phyloP scores from a whole-genome alignment of 1,140 invertebrate species.

The Ostrea denselamellosa region DNA sequence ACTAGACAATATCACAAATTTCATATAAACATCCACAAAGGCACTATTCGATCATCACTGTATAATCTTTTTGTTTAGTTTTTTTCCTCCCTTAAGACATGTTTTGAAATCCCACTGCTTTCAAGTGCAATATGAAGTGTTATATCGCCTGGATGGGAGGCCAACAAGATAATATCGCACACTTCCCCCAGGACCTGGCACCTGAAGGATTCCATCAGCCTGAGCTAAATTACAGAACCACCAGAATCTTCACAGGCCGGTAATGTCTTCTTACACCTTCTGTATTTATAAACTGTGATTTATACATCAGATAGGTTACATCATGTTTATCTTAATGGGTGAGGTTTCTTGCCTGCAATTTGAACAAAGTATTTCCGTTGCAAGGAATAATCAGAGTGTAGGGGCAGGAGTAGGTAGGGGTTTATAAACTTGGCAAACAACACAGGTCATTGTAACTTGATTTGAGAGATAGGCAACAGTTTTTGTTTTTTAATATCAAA shows the following conservation, averaged over 20 bases:
- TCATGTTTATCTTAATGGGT: slow-evolving; percentile 30
- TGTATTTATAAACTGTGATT: slow-evolving; percentile 27
- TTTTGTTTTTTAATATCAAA: not conserved
- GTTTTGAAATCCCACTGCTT: not conserved
- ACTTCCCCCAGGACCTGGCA: slow-evolving; percentile 1
- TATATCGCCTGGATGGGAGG: not conserved
- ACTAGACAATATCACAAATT: no score
- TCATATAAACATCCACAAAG: no score
- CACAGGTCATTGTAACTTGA: slow-evolving; percentile 4
- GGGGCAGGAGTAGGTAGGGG: not conserved
- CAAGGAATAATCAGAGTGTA: not conserved
- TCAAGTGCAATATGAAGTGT: not conserved
- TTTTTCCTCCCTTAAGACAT: no score
- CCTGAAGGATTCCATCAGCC: not conserved
- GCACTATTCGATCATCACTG: no score
- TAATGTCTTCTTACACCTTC: slow-evolving; percentile 20
- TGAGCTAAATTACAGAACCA: not conserved
- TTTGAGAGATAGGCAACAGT: not conserved
- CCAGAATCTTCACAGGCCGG: not conserved
- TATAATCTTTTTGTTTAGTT: no score
- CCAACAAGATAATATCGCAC: slow-evolving; percentile 2
- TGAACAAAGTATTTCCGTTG: slow-evolving; percentile 31
- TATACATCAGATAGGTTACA: slow-evolving; percentile 29
- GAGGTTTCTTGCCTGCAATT: not conserved
- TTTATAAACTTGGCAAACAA: not conserved